These are phyloP conservation scores for Brenthis daphne DNA, from an alignment of 2,888 invertebrate genomes.

Conservation along the genomic window DNA sequence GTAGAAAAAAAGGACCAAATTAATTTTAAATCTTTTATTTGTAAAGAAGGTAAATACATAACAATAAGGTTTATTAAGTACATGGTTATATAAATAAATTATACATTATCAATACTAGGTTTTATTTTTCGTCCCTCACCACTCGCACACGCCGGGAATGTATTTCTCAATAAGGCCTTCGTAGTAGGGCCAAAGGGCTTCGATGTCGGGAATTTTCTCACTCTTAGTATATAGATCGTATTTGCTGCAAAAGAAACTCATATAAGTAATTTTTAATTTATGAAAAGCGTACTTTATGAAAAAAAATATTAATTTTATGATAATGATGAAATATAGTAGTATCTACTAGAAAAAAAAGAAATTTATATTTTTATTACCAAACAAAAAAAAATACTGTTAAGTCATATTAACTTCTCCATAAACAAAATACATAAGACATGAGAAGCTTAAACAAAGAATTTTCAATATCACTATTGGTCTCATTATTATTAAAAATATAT, in stretches of 20 bases:
- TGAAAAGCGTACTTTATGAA: not conserved
- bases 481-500: too few relatives aligned
- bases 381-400: not conserved
- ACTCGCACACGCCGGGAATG: slow-evolving; percentile 90
- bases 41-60: too few relatives aligned
- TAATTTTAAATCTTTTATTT: not conserved
- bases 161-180: slow-evolving; percentile 95
- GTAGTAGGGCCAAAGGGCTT: slow-evolving; percentile 94
- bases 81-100: not conserved
- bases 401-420: too few relatives aligned
- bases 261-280: not conserved
- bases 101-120: not conserved
- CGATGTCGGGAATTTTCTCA: slow-evolving; percentile 90
- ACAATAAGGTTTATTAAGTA: too few relatives aligned
- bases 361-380: not conserved
- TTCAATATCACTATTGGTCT: too few relatives aligned
- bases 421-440: too few relatives aligned
- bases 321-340: too few relatives aligned
- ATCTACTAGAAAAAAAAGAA: too few relatives aligned
- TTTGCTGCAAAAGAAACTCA: slow-evolving; percentile 83
- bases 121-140: slow-evolving; percentile 70
- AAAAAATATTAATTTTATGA: not conserved
- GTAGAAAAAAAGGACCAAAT: not conserved
- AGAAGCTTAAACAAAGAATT: too few relatives aligned
- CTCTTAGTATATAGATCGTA: slow-evolving; percentile 88